Conservation (phyloP, 2,797 vertebrate genomes). For the Pyrocephalus nanus region DNA sequence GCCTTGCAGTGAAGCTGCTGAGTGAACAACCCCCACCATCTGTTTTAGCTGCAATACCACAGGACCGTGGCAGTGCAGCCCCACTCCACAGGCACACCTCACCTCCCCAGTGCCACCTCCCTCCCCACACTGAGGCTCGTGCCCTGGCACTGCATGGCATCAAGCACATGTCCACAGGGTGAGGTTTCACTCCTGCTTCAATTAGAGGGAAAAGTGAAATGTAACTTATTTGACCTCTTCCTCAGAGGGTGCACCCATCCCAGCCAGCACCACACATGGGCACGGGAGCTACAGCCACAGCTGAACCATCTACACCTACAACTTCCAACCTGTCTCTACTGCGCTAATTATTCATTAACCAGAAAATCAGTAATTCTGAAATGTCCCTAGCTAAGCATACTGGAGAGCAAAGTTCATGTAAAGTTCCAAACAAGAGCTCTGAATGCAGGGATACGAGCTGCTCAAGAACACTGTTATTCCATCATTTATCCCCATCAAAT, state of each 20-base stretch:
- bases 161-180: fast-evolving
- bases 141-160: not conserved
- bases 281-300: not conserved
- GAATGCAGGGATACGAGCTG: not conserved
- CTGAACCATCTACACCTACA: not conserved
- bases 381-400: not conserved
- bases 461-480: not conserved
- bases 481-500: not conserved
- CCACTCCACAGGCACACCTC: not conserved
- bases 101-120: not conserved
- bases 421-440: not conserved
- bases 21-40: not conserved
- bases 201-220: not conserved
- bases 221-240: not conserved
- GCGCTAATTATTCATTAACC: constrained; percentile 54
- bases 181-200: not conserved
- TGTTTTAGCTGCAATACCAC: not conserved
- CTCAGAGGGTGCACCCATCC: not conserved
- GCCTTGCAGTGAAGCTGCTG: not conserved
- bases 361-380: constrained; percentile 12
- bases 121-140: not conserved
- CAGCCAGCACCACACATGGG: not conserved
- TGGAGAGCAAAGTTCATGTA: constrained; percentile 47
- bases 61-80: not conserved
- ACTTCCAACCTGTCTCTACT: not conserved